Conservation (phyloP, 1,140 invertebrate species). For the Scaptomyza montana region DNA sequence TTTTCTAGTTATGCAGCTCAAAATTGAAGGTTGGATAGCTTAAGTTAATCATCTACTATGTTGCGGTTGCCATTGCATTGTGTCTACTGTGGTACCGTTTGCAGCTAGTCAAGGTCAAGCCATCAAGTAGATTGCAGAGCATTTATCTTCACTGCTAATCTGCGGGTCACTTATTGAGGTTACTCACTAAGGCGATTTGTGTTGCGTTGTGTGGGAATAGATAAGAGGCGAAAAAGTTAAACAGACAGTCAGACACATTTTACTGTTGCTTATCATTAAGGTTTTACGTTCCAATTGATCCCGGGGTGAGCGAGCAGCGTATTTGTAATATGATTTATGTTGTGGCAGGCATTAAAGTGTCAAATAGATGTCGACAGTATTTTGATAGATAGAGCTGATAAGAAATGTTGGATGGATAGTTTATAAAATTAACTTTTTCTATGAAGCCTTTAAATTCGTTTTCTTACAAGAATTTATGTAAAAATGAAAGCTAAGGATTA, state of each 20-base stretch:
- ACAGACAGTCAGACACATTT: constrained; percentile 10
- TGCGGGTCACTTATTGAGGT: constrained; percentile 24
- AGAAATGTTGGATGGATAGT: not conserved
- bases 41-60: constrained; percentile 7
- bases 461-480: too few species aligned
- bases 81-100: constrained; percentile 18
- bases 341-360: not conserved
- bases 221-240: constrained; percentile 16
- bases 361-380: not conserved
- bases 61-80: constrained; percentile 5
- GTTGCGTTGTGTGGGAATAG: not conserved
- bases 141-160: constrained; percentile 27
- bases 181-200: not conserved
- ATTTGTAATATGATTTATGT: constrained; percentile 7
- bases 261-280: constrained; percentile 2
- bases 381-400: not conserved
- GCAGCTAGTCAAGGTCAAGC: constrained; percentile 27
- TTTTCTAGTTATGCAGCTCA: constrained; percentile 3
- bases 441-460: too few species aligned
- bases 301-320: not conserved
- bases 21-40: constrained; percentile 21
- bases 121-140: constrained; percentile 4
- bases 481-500: too few species aligned
- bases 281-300: constrained; percentile 18
- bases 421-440: too few species aligned